These are phyloP conservation scores for Sphaerophoria taeniata DNA, from an alignment of 2,888 invertebrate species.

Conservation along the genomic window DNA sequence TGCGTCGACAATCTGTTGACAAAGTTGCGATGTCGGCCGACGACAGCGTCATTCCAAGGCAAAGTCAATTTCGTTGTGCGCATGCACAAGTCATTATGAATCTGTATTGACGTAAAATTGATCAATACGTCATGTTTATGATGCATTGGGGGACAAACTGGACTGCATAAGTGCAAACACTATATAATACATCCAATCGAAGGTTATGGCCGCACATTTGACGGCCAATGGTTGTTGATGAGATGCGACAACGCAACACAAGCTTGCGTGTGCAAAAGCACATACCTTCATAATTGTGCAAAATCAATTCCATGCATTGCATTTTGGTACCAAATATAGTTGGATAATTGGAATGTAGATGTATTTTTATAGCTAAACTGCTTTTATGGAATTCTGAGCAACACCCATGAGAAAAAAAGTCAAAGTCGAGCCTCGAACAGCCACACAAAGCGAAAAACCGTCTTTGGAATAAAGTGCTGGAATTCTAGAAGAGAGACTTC, in stretches of 20 bases:
- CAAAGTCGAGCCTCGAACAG: not conserved
- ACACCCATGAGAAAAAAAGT: not conserved
- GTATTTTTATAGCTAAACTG: conserved; percentile 23
- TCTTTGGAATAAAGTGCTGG: conserved; percentile 23
- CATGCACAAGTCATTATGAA: conserved; percentile 56
- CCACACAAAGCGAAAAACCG: not conserved
- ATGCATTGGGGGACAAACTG: conserved; percentile 50
- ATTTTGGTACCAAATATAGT: conserved; percentile 67
- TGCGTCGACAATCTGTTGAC: no score
- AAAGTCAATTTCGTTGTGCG: not conserved
- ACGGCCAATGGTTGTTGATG: conserved; percentile 29
- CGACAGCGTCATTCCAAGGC: conserved; percentile 28
- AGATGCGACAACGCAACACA: conserved; percentile 49
- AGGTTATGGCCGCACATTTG: conserved; percentile 52
- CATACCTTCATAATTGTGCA: conserved; percentile 68
- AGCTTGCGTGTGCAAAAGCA: conserved; percentile 45
- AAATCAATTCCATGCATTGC: conserved; percentile 57
- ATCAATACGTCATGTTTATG: conserved; percentile 70
- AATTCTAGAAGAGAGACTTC: conserved; percentile 44
- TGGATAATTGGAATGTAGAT: conserved; percentile 69
- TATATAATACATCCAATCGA: conserved; percentile 35
- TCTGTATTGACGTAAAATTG: conserved; percentile 74
- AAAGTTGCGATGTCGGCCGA: no score
- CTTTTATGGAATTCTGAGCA: conserved; percentile 55
- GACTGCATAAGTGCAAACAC: not conserved